Base-by-base conservation (phyloP, 2,113 vertebrate species). In the Cheilinus undulatus region DNA sequence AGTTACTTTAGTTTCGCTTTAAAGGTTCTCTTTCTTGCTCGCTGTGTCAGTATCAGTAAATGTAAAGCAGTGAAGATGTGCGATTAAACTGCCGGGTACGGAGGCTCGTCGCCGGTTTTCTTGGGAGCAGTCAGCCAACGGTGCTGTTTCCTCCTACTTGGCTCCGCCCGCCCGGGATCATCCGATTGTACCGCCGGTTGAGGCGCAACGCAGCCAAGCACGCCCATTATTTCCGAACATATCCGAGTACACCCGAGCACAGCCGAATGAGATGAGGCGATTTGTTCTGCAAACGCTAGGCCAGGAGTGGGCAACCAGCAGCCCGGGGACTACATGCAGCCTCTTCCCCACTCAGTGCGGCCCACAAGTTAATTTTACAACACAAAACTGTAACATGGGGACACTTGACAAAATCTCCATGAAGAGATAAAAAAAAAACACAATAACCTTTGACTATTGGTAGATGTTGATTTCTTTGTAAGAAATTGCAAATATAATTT, bases 91-190 rank as follows among this genome's bases (percentile, higher is more conserved):
- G 49, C 80, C 76, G 81, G 77, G 43, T 74, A 0, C 7, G 40
- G 66, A 68, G 61, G 68, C 49, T 75, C 19, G 60, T 57, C 69
- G 70, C 88, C 85, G 86, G 86, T 83, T 86, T 79, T 83, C 74
- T 84, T 76, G 34, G 28, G 48, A 76, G 71, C 28, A 23, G 46
- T 62, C 74, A 68, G 43, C 57, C 70, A 42, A 62, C 74, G 20
- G 62, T 7, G 54, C 58, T 67, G 26, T 67, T 88, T 88, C 86
- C 87, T 85, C 79, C 26, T 76, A 26, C 71, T 77, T 87, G 50
- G 86, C 89, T 69, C 91, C 89, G 84, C 91, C 91, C 80, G 23
- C 83, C 28, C 26, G 27, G 23, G 77, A 92, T 91, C 89, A 90
- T 91, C 87, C 89, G 91, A 92, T 88, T 87, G 88, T 78, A 77